These are phyloP conservation scores for Pachyramphus minor DNA, from an alignment of 2,113 vertebrate species.

Conservation along the genomic window DNA sequence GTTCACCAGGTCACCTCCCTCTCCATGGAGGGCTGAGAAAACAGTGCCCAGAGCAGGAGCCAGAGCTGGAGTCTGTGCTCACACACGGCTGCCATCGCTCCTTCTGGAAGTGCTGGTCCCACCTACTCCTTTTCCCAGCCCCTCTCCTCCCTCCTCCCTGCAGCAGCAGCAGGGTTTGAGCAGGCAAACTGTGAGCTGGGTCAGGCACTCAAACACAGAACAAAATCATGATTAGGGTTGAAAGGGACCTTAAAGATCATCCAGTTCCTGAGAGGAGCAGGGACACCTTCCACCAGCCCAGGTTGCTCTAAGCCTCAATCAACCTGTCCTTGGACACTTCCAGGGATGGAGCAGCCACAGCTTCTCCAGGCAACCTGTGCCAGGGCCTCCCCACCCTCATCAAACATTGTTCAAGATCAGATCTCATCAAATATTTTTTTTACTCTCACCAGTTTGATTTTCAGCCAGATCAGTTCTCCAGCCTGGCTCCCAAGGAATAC, in stretches of 20 bases:
- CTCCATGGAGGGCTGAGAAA: not conserved
- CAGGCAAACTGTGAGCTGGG: not conserved
- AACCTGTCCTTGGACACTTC: not conserved
- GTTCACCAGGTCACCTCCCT: not conserved
- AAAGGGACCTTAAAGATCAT: not conserved
- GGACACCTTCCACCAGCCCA: too few species aligned
- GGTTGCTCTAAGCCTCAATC: not conserved
- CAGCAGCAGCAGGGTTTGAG: not conserved
- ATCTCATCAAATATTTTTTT: not conserved
- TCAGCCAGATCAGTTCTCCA: not conserved
- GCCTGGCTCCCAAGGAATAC: not conserved
- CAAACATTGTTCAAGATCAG: not conserved
- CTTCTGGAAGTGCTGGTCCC: not conserved
- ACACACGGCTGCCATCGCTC: rapidly evolving
- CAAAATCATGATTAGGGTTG: not conserved
- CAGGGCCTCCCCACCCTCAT: not conserved
- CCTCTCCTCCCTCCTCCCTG: not conserved
- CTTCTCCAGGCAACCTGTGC: not conserved
- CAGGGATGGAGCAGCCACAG: not conserved
- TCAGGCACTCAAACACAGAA: not conserved
- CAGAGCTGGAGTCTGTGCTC: not conserved
- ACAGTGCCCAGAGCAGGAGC: not conserved
- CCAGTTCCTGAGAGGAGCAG: not conserved
- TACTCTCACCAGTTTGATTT: not conserved
- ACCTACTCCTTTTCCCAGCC: not conserved